Base-by-base conservation (phyloP, 2,797 vertebrate species). In the Kryptolebias ocellatus region DNA sequence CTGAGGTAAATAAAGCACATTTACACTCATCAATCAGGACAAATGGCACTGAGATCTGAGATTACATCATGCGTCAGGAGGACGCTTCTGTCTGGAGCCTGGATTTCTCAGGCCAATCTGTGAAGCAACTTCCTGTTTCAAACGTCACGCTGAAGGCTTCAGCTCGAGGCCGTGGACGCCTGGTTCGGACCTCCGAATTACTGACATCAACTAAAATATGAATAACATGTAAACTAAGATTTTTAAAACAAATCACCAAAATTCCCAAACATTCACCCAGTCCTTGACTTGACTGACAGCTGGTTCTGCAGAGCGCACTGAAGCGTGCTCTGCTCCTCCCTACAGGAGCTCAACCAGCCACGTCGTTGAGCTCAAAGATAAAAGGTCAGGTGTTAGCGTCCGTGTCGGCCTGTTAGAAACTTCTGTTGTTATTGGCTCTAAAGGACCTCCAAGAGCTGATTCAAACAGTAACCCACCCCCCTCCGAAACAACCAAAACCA, bases 21-120 rank as follows among this genome's bases (percentile, higher is more conserved):
- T 46, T 46, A 17, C 16, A 17, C 44, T 5, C 16, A 17, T 46
- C 44, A 46, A 3, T 46, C 45, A 4, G 15, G 42, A 44, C 15
- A 15, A 44, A 12, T 12, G 12, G 15, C 42, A 15, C 15, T 5
- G 31, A 6, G 31, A 34, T 9, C 5, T 6, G 31, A 34, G 31
- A 6, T 34, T 34, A 34, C 5, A 9, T 4, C 4, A 9, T 34
- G 31, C 9, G 31, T 34, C 9, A 34, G 45, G 17, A 46, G 45
- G 45, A 17, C 45, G 16, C 5, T 34, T 34, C 31, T 34, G 31
- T 34, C 31, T 34, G 31, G 16, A 46, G 15, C 12, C 42, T 44
- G 42, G 4, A 44, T 52, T 67, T 65, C 20, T 24, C 20, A 47
- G 58, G 55, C 27, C 69, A 46, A 54, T 70, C 54, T 49, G 61